These are phyloP conservation scores for Pyrgilauda ruficollis DNA, from an alignment of 2,113 vertebrate genomes.

Conservation along the genomic window DNA sequence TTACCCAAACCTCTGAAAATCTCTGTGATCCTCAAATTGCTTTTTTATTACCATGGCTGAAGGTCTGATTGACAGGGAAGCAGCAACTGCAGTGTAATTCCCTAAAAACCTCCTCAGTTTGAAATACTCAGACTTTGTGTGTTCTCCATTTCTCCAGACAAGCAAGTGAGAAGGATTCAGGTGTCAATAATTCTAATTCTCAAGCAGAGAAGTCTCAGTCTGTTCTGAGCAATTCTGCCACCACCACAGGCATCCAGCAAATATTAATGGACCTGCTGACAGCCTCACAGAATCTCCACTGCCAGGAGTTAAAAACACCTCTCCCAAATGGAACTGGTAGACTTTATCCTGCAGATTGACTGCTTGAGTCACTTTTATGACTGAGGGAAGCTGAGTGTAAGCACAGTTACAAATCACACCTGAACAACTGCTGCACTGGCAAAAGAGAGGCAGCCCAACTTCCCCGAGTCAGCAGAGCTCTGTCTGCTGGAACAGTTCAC, in stretches of 20 bases:
- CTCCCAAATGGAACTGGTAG: background rate
- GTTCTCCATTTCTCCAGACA: background rate
- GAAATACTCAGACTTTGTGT: background rate
- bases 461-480: constrained; percentile 26
- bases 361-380: constrained; percentile 6
- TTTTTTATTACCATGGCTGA: background rate
- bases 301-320: background rate
- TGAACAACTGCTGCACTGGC: background rate
- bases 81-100: background rate
- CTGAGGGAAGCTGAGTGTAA: background rate
- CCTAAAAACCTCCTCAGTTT: background rate
- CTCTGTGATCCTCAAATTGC: background rate
- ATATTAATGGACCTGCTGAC: background rate
- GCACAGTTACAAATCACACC: constrained; percentile 11
- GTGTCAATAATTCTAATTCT: background rate
- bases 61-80: background rate
- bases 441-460: background rate
- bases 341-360: background rate
- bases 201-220: background rate
- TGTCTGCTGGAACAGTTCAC: background rate
- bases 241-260: background rate
- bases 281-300: background rate
- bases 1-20: background rate
- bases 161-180: background rate
- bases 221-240: background rate